A percentile compares a stretch with the other conserved stretches of the same genome.
These are phyloP conservation scores for Drosophila birchii DNA, from an alignment of 2,888 invertebrate species.

Conservation along the genomic window DNA sequence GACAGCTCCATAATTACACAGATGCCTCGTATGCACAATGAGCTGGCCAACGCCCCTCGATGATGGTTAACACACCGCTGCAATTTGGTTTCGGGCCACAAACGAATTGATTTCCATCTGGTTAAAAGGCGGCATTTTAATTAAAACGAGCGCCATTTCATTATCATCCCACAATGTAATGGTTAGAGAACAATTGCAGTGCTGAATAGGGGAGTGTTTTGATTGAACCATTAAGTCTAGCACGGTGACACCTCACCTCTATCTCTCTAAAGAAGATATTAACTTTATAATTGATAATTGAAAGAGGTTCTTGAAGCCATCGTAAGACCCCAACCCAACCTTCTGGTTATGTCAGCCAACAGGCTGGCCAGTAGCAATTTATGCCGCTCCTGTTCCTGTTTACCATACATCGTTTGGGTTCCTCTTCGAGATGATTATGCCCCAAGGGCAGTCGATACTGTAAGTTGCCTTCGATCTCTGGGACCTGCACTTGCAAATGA, in stretches of 20 bases:
- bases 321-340: conserved; percentile 1
- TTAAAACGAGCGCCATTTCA: conserved; percentile 57
- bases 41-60: conserved; percentile 48
- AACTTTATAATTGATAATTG: conserved; percentile 79
- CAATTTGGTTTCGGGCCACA: conserved; percentile 66
- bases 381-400: conserved; percentile 38
- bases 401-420: conserved; percentile 26
- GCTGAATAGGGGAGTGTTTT: conserved; percentile 6
- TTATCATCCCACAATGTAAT: conserved; percentile 20
- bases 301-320: conserved; percentile 54
- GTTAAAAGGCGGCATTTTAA: conserved; percentile 62
- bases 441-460: conserved; percentile 46
- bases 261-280: conserved; percentile 73
- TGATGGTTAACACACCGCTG: conserved; percentile 56
- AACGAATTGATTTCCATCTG: conserved; percentile 63
- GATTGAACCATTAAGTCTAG: conserved; percentile 70
- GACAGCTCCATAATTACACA: conserved; percentile 51
- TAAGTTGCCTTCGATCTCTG: conserved; percentile 20
- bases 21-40: conserved; percentile 44
- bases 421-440: conserved; percentile 71
- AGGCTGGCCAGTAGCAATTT: conserved; percentile 48
- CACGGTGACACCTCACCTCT: conserved; percentile 54
- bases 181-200: neutral
- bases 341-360: conserved; percentile 31
- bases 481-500: conserved; percentile 76